Evolutionary conservation across 1,140 invertebrate species (phyloP).

Genomic region (Drosophila takahashii): DNA sequence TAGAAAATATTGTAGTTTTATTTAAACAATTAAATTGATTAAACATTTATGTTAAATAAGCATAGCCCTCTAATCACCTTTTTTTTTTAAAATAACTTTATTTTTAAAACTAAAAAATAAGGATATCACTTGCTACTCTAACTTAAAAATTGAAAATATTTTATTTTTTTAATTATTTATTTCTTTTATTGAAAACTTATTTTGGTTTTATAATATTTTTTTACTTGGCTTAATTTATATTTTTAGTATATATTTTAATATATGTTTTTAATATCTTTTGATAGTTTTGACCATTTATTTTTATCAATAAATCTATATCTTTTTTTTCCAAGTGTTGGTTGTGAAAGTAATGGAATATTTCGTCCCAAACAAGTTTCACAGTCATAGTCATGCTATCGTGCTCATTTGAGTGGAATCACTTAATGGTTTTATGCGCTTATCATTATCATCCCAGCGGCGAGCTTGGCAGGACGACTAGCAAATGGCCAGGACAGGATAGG

Average conservation of each 20-base stretch:
- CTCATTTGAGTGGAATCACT: conserved; percentile 81
- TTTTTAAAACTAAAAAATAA: no score
- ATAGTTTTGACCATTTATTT: background rate
- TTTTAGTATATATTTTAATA: background rate
- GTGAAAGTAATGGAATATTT: conserved; percentile 7
- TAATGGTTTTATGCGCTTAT: conserved; percentile 83
- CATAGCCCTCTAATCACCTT: no score
- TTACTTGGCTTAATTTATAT: background rate
- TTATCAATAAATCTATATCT: background rate
- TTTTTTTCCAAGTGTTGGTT: conserved; percentile 5
- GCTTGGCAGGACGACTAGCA: conserved; percentile 35
- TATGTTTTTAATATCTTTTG: background rate
- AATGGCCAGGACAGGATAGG: conserved; percentile 17
- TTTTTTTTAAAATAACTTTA: no score
- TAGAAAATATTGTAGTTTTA: no score
- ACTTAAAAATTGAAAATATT: no score
- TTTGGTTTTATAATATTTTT: background rate
- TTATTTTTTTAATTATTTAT: no score
- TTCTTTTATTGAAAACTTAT: no score
- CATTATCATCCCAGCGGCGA: conserved; percentile 65
- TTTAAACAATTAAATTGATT: background rate
- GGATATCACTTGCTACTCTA: no score
- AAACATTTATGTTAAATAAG: background rate
- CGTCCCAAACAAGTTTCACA: conserved; percentile 24
- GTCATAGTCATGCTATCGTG: conserved; percentile 73